A percentile compares a stretch with the other conserved stretches of the same genome.
phyloP scores from a whole-genome alignment of 2,888 invertebrate genomes.

The Coelopa pilipes region DNA sequence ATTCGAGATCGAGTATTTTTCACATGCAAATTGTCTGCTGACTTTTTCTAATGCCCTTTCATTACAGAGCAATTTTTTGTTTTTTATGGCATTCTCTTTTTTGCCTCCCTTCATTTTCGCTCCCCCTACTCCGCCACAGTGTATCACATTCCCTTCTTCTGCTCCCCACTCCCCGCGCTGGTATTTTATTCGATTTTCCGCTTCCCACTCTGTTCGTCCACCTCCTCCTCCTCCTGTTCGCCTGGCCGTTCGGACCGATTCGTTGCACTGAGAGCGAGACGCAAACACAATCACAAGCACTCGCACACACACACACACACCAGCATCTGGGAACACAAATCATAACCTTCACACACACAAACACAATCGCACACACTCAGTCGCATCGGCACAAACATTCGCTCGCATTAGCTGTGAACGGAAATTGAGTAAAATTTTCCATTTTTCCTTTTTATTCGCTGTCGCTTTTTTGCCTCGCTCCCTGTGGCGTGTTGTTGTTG shows the following conservation, averaged over 20 bases:
- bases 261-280: not conserved
- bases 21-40: no score
- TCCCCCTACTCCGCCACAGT: no score
- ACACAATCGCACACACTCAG: conserved; percentile 4
- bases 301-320: not conserved
- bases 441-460: conserved; percentile 10
- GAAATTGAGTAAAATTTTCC: conserved; percentile 16
- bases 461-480: not conserved
- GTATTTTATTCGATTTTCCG: conserved; percentile 9
- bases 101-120: no score
- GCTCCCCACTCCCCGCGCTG: not conserved
- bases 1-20: no score
- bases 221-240: not conserved
- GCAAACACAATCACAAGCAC: not conserved
- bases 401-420: conserved; percentile 11
- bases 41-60: no score
- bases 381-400: not conserved
- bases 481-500: not conserved
- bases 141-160: no score
- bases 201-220: not conserved
- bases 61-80: conserved; percentile 15
- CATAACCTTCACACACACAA: not conserved
- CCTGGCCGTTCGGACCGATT: not conserved
- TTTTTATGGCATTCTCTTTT: not conserved
- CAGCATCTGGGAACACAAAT: not conserved